Base-by-base conservation (phyloP, 2,888 invertebrate genomes). In the Melieria crassipennis region DNA sequence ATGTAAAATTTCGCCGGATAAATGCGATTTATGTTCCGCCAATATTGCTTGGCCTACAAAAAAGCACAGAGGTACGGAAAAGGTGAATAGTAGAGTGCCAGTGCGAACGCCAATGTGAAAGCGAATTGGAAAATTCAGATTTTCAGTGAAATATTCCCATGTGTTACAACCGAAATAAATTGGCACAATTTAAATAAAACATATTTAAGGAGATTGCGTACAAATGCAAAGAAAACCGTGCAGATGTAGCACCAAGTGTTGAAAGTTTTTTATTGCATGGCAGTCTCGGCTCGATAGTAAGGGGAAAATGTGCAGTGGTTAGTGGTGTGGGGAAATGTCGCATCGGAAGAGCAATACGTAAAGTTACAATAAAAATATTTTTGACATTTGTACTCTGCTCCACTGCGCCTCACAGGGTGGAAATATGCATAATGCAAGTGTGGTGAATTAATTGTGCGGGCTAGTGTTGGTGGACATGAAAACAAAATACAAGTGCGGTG, bases 311-410 rank as follows among this genome's bases (percentile, higher is more conserved):
- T 65, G 47, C 42, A 61, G 65, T 52, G 47, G 9, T 56, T 47
- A 47, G 60, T 9, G 55, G 43, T n/a, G 45, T 43, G 48, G 58
- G 9, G 64, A 58, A 64, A 68, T 64, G 60, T 60, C 67, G 71
- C 61, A 56, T 48, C 43, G 56, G 68, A 71, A 68, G 63, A 42
- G 60, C 56, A 64, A 67, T 64, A 13, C 55, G 65, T 48, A 52
- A 65, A 65, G 65, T 62, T 71, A 71, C 68, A 71, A 67, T 64
- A 71, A 68, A 61, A 46, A 62, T 48, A 66, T 45, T 16, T 68
- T 68, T 71, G 67, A 68, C 71, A 60, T 71, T 71, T 68, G 64
- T 71, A 57, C 63, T 67, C 52, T 63, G 58, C 42, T 60, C 6
- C 58, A 58, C 57, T 64, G 58, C 30, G 30, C 30, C 30, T 16